Percentiles rank a stretch among this genome's conserved stretches.
These are phyloP conservation scores for Aulostomus chinensis DNA, from an alignment of 2,797 vertebrate species.

Conservation along the genomic window DNA sequence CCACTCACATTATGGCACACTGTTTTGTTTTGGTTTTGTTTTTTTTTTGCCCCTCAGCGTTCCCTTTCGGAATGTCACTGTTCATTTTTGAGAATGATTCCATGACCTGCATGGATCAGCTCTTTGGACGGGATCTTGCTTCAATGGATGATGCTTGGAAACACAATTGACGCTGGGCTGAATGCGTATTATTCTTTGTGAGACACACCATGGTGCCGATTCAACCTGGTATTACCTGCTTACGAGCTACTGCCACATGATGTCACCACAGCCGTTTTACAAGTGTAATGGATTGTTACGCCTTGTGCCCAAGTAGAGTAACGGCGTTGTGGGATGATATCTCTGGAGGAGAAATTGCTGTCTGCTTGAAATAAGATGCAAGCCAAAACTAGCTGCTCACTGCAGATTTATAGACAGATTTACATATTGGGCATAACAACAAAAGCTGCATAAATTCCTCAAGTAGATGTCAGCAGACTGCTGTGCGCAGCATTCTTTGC, in stretches of 20 bases:
- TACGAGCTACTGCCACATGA: conserved; percentile 43
- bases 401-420: conserved; percentile 63
- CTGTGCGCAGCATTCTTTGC: conserved; percentile 33
- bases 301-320: conserved; percentile 12
- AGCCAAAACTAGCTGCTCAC: conserved; percentile 38
- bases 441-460: conserved; percentile 60
- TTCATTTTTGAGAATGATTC: conserved; percentile 45
- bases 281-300: conserved; percentile 32
- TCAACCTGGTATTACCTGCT: conserved; percentile 35
- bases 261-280: conserved; percentile 34
- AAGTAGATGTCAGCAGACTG: conserved; percentile 47
- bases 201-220: conserved; percentile 29
- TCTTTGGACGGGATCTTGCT: conserved; percentile 9
- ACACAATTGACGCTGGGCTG: conserved; percentile 28
- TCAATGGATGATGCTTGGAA: conserved; percentile 38
- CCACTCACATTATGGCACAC: conserved; percentile 28
- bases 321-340: conserved; percentile 19
- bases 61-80: conserved; percentile 29
- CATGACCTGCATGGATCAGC: conserved; percentile 44
- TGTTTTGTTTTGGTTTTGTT: conserved; percentile 26
- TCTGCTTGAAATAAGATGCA: conserved; percentile 49
- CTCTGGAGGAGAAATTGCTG: conserved; percentile 37
- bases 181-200: conserved; percentile 21
- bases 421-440: conserved; percentile 55
- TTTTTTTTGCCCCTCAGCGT: conserved; percentile 7